Conservation (phyloP, 2,113 vertebrate genomes). For the Prunella fulvescens region DNA sequence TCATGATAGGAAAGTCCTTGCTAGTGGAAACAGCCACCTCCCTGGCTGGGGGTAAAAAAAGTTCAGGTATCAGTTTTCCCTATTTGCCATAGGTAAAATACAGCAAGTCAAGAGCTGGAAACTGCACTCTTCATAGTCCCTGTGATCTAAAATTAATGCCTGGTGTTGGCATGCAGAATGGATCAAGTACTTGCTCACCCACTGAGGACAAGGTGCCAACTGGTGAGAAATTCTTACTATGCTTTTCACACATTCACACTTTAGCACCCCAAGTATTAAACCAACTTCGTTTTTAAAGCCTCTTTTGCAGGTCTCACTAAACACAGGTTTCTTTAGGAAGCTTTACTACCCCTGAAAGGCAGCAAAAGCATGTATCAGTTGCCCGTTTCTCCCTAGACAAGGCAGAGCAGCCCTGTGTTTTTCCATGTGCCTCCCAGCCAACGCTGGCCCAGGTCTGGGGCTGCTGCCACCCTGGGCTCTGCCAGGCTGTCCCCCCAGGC, state of each 20-base stretch:
- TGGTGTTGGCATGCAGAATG: slow-evolving; percentile 16
- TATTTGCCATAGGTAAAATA: background rate
- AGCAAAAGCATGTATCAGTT: background rate
- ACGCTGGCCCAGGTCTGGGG: background rate
- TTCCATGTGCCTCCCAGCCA: background rate
- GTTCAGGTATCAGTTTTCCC: background rate
- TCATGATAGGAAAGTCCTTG: background rate
- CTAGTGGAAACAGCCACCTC: background rate
- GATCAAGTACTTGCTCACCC: slow-evolving; percentile 15
- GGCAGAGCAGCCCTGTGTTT: background rate
- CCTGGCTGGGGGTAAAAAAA: background rate
- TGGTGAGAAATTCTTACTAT: slow-evolving; percentile 49
- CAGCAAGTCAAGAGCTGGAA: background rate
- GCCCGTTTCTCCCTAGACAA: background rate
- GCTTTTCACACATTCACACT: slow-evolving; percentile 46
- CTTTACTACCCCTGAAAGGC: background rate
- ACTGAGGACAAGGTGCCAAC: slow-evolving; percentile 21
- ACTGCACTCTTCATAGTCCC: background rate
- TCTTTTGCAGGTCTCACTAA: background rate
- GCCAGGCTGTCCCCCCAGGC: background rate
- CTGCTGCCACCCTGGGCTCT: background rate
- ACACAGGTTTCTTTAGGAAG: background rate
- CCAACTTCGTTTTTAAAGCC: background rate
- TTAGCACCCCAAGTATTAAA: slow-evolving; percentile 41
- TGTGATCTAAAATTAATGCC: slow-evolving; percentile 48